Conservation (phyloP, 2,113 vertebrate genomes). For the Prinia subflava region DNA sequence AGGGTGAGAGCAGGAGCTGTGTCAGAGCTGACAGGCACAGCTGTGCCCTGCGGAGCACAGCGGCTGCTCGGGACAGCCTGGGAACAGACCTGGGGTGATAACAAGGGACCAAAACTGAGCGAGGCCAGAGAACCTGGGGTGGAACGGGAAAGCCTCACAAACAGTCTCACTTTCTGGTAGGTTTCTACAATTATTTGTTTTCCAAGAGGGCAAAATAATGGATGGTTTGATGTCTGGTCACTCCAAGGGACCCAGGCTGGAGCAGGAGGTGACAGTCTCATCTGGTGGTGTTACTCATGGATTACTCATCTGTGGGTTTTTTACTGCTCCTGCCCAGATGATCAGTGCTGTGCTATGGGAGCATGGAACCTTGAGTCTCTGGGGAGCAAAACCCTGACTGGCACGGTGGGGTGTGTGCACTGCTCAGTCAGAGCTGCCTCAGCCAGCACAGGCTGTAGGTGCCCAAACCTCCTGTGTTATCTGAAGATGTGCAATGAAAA, state of each 20-base stretch:
- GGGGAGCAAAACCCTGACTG: not conserved
- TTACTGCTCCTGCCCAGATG: not conserved
- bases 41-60: not conserved
- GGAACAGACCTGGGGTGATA: not conserved
- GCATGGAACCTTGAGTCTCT: not conserved
- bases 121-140: not conserved
- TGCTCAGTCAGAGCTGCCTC: not conserved
- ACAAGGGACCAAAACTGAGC: not conserved
- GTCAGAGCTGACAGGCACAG: not conserved
- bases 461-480: not conserved
- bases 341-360: not conserved
- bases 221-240: not conserved
- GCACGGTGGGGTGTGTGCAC: not conserved
- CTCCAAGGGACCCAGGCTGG: not conserved
- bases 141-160: not conserved
- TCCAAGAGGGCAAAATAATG: not conserved
- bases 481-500: not conserved
- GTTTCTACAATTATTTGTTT: not conserved
- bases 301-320: not conserved
- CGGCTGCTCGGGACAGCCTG: not conserved
- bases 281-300: not conserved
- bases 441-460: fast-evolving
- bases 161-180: not conserved
- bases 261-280: not conserved
- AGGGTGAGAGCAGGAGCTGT: not conserved